Conservation (phyloP, 2,888 invertebrate genomes). For the Drosophila siamana region DNA sequence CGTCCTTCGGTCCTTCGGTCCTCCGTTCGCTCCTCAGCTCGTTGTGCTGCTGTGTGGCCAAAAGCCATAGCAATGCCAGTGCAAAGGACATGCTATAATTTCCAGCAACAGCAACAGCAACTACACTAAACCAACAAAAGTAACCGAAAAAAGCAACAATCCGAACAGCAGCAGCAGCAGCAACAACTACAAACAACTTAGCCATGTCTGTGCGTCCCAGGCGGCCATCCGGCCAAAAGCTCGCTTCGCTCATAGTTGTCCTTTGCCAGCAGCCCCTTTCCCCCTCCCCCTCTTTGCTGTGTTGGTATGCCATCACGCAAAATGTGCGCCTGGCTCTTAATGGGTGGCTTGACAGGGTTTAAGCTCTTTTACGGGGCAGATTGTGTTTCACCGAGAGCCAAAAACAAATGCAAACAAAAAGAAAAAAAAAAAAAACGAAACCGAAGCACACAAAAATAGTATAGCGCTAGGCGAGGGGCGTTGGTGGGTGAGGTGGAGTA, state of each 20-base stretch:
- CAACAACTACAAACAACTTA: constrained; percentile 72
- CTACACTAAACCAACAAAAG: constrained; percentile 70
- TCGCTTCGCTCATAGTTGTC: constrained; percentile 76
- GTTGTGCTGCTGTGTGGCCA: constrained; percentile 26
- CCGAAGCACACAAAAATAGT: constrained; percentile 22
- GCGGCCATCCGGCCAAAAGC: constrained; percentile 66
- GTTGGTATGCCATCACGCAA: constrained; percentile 76
- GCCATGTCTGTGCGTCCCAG: constrained; percentile 70
- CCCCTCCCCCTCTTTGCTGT: constrained; percentile 12
- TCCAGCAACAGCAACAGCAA: constrained; percentile 60
- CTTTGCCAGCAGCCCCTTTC: constrained; percentile 56
- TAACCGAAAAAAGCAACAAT: constrained; percentile 80
- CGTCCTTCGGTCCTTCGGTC: no score
- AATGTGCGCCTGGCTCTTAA: constrained; percentile 77
- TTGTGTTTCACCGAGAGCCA: constrained; percentile 72
- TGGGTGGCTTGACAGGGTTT: constrained; percentile 82
- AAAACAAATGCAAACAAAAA: constrained; percentile 42
- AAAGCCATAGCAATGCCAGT: constrained; percentile 78
- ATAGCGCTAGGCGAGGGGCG: constrained; percentile 1
- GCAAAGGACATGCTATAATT: constrained; percentile 81
- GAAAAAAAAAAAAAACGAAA: constrained; percentile 6
- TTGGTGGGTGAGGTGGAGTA: not conserved
- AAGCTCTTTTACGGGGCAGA: constrained; percentile 82
- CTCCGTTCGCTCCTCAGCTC: no score
- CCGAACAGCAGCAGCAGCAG: constrained; percentile 44